Percentiles rank a stretch among this genome's conserved stretches.
Evolutionary conservation across 2,113 vertebrate species (phyloP).

Genomic region (Brachypteracias leptosomus): DNA sequence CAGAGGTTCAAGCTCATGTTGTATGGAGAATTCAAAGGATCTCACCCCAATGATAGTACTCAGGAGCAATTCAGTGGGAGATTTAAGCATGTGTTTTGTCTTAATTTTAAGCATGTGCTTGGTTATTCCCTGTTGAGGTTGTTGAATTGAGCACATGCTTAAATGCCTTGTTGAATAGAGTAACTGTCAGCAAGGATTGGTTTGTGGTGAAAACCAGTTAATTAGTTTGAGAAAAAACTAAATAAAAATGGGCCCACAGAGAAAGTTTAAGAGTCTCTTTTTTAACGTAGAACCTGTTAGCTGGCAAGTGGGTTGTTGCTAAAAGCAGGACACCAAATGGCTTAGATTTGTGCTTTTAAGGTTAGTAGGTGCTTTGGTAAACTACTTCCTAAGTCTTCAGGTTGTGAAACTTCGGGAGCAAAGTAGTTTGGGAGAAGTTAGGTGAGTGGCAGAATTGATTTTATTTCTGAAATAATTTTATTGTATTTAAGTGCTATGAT

Average conservation of each 20-base stretch:
- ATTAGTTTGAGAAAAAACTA: conserved; percentile 1
- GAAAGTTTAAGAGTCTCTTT: neutral
- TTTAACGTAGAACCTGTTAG: neutral
- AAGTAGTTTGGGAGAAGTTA: neutral
- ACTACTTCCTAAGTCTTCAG: neutral
- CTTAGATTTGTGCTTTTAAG: neutral
- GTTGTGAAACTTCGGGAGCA: neutral
- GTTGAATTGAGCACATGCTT: neutral
- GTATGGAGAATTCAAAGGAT: neutral
- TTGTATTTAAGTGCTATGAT: neutral
- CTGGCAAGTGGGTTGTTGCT: neutral
- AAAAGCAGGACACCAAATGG: neutral
- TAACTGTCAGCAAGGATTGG: neutral
- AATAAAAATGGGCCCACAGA: neutral
- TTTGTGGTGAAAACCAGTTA: conserved; percentile 10
- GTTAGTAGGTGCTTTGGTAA: neutral
- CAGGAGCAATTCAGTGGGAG: neutral
- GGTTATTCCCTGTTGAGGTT: neutral
- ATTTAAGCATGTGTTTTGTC: neutral
- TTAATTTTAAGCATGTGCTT: conserved; percentile 2
- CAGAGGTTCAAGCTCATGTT: neutral
- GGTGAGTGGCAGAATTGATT: neutral
- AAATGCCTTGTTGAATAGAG: conserved; percentile 15
- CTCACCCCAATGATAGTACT: neutral
- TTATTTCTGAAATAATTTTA: neutral